phyloP scores from a whole-genome alignment of 2,113 vertebrate genomes.

The Speoplatyrhinus poulsoni region DNA sequence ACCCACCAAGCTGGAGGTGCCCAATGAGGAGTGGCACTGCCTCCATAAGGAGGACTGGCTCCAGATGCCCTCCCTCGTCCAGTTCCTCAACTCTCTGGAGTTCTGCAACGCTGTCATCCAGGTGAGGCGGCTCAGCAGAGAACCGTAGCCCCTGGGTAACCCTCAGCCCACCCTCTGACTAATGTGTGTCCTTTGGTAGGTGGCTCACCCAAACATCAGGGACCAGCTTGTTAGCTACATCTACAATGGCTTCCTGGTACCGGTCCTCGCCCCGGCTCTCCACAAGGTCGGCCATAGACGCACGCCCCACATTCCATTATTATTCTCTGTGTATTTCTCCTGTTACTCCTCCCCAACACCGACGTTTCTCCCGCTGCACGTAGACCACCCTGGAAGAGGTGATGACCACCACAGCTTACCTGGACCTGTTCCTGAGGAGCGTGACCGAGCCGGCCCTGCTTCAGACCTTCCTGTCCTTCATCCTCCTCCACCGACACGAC shows the following conservation, averaged over 20 bases:
- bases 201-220: constrained; percentile 89
- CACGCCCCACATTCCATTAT: background rate
- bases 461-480: constrained; percentile 93
- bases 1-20: constrained; percentile 90
- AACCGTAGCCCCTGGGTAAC: background rate
- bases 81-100: constrained; percentile 96
- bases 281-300: constrained; percentile 85
- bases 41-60: constrained; percentile 91
- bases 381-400: constrained; percentile 95
- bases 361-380: background rate
- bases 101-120: constrained; percentile 97
- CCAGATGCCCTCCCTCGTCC: constrained; percentile 86
- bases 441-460: constrained; percentile 89
- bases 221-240: constrained; percentile 93
- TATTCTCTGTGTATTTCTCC: background rate
- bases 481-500: constrained; percentile 90
- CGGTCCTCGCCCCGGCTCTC: constrained; percentile 92
- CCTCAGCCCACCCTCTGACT: background rate
- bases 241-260: constrained; percentile 96
- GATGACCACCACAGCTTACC: constrained; percentile 94
- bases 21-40: constrained; percentile 92
- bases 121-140: constrained; percentile 68
- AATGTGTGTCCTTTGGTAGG: constrained; percentile 65
- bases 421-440: constrained; percentile 92
- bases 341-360: background rate